Base-by-base conservation (phyloP, 2,888 invertebrate species). In the Monoplex corrugatus region DNA sequence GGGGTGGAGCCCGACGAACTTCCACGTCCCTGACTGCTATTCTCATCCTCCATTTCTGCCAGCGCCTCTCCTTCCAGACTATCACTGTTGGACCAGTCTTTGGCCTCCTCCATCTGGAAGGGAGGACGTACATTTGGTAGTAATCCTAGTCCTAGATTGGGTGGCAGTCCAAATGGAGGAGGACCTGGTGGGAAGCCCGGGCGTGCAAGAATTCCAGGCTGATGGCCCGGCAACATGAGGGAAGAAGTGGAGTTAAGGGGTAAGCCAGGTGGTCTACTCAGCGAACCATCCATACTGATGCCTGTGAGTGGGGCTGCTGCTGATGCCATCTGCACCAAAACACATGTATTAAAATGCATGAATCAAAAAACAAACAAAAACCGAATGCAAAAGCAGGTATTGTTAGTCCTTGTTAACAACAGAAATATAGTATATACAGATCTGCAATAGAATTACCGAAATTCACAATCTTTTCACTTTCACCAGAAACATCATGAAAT, bases 111-210 rank as follows among this genome's bases (percentile, higher is more conserved):
- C 83, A 13, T 35, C 35, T 35, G 87, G 84, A 8, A 87, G 84
- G 43, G 87, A 44, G 63, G 28, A 23, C 93, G 93, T 75, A 92
- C 92, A 68, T n/a, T n/a, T n/a, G 92, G 91, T n/a, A 93, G 93
- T 84, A 94, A 93, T 13, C 92, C 92, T 28, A 93, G 94, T n/a
- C 92, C 92, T 63, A 92, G 91, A 91, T 93, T 89, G 89, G 93
- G 63, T 92, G 91, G 89, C 92, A 92, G 83, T 89, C 90, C 63
- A 91, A 92, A 50, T 75, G 89, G 72, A 44, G 89, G 90, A 38
- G 89, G 91, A 32, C 93, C 93, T 68, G 91, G 91, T 19, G 91
- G 91, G 23, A 93, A 91, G 19, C 92, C 93, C 23, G 93, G 93
- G 38, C 93, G 91, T 13, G 92, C 91, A n/a, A 91, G 90, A 35